Conservation (phyloP, 2,113 vertebrate species). For the Callochromis pleurospilus region DNA sequence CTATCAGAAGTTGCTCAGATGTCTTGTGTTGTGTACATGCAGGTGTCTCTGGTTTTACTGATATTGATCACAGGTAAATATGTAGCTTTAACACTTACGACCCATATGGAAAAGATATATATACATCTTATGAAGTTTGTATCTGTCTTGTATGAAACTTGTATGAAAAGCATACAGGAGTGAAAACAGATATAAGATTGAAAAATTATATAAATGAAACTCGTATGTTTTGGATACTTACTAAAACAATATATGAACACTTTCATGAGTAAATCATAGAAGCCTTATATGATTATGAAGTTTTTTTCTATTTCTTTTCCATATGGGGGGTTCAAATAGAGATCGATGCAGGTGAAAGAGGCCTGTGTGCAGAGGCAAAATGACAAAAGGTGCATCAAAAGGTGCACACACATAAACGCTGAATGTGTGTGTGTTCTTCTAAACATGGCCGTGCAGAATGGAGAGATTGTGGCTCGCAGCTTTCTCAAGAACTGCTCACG, state of each 20-base stretch:
- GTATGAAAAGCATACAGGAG: neutral
- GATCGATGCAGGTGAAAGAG: neutral
- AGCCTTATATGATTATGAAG: neutral
- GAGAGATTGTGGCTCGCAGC: neutral
- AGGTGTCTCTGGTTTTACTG: neutral
- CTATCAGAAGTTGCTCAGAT: too few species aligned
- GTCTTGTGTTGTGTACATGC: neutral
- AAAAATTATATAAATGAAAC: neutral
- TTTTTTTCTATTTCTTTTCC: neutral
- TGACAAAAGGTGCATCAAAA: neutral
- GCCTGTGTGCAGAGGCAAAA: neutral
- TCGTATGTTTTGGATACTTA: neutral
- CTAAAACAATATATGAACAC: rapidly evolving
- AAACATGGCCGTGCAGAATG: neutral
- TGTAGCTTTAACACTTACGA: neutral
- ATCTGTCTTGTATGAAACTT: rapidly evolving
- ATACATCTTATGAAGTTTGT: rapidly evolving
- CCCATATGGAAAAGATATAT: rapidly evolving
- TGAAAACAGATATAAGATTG: neutral
- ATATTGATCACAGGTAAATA: neutral
- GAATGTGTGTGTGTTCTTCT: neutral
- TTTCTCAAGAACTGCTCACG: neutral
- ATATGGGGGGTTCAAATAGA: neutral
- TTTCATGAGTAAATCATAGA: neutral
- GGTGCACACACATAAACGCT: too few species aligned